Evolutionary conservation across 2,888 invertebrate genomes (phyloP).

Genomic region (Nasonovia ribisnigri): DNA sequence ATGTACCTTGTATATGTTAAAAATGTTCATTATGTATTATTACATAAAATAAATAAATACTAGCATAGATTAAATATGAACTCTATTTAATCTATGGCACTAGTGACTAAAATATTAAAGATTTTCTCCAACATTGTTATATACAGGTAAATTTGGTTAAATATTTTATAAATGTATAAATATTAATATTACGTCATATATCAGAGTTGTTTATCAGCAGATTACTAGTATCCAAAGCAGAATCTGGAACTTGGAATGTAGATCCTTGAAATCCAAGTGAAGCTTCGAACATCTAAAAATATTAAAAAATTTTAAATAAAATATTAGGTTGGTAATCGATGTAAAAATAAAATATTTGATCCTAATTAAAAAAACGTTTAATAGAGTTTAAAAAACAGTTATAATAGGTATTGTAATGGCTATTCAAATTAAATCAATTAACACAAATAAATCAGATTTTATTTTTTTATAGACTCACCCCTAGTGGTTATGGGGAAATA

Average conservation of each 20-base stretch:
- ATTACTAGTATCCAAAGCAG: conserved; percentile 68
- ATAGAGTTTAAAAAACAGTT: background rate
- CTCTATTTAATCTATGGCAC: background rate
- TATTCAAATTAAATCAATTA: background rate
- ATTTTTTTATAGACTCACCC: too few relatives aligned
- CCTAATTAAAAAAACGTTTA: background rate
- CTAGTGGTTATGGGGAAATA: too few relatives aligned
- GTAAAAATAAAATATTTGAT: background rate
- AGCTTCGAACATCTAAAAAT: conserved; percentile 75
- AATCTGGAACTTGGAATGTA: conserved; percentile 75
- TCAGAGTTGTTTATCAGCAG: conserved; percentile 70
- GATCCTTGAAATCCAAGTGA: conserved; percentile 76
- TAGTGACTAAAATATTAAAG: background rate
- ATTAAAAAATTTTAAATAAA: conserved; percentile 43
- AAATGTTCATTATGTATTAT: background rate
- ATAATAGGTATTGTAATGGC: background rate
- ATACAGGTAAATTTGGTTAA: background rate
- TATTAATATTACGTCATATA: conserved; percentile 69
- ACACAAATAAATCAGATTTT: background rate
- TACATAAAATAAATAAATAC: background rate
- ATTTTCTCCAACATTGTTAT: background rate
- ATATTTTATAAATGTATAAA: background rate
- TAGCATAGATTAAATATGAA: background rate
- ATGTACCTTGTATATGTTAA: background rate
- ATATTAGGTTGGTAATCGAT: background rate